Percentiles rank a stretch among this genome's conserved stretches.
Evolutionary conservation across 2,888 invertebrate species (phyloP).

Genomic region (Orthonevra nobilis): DNA sequence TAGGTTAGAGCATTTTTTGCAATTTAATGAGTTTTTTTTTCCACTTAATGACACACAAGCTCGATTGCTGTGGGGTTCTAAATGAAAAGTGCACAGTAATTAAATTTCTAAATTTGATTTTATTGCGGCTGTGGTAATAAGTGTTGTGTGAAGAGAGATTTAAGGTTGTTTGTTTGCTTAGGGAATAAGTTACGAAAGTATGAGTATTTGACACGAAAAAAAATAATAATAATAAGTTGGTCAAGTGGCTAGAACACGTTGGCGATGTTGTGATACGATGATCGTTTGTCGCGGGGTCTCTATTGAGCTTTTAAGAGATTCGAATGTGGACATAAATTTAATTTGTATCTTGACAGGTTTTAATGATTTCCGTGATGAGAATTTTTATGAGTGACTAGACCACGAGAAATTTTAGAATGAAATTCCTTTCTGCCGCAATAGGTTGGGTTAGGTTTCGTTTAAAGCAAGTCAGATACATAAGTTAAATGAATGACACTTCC

Average conservation of each 20-base stretch:
- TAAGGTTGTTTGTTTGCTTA: conserved; percentile 6
- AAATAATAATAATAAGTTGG: conserved; percentile 13
- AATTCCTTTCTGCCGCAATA: not conserved
- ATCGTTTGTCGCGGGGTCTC: conserved; percentile 6
- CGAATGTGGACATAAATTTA: conserved; percentile 11
- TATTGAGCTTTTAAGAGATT: conserved; percentile 13
- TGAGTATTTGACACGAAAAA: not conserved
- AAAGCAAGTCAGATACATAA: too few species aligned
- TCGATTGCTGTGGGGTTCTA: not conserved
- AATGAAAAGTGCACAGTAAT: conserved; percentile 32
- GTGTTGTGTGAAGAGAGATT: conserved; percentile 20
- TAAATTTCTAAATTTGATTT: conserved; percentile 63
- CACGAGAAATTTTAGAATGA: too few species aligned
- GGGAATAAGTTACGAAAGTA: not conserved
- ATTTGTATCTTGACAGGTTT: conserved; percentile 16
- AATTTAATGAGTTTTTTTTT: conserved; percentile 29
- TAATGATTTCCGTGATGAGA: conserved; percentile 31
- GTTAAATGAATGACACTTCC: too few species aligned
- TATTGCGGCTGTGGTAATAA: conserved; percentile 39
- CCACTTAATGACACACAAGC: conserved; percentile 29
- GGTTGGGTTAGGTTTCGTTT: too few species aligned
- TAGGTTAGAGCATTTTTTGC: conserved; percentile 49
- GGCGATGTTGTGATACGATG: conserved; percentile 4
- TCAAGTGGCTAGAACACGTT: conserved; percentile 3
- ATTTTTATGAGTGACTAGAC: too few species aligned